These are phyloP conservation scores for Gari tellinella DNA, from an alignment of 2,888 invertebrate genomes.

Conservation along the genomic window DNA sequence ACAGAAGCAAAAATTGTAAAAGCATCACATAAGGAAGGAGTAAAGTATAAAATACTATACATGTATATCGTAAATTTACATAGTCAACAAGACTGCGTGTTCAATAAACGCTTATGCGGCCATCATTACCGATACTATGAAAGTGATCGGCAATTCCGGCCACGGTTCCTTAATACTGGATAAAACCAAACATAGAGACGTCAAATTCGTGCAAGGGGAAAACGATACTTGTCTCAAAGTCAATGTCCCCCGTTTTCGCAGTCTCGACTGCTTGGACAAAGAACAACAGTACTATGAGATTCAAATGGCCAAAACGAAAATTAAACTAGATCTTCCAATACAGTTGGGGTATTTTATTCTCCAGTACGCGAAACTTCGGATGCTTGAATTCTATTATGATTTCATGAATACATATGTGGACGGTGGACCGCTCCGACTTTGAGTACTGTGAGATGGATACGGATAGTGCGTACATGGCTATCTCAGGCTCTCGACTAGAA, in stretches of 20 bases:
- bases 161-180: neutral
- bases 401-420: too few relatives aligned
- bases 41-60: too few relatives aligned
- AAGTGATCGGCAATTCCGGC: too few relatives aligned
- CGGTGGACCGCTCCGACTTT: constrained; percentile 51
- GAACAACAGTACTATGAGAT: neutral
- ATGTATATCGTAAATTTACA: too few relatives aligned
- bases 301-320: neutral
- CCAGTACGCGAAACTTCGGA: too few relatives aligned
- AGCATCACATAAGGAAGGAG: too few relatives aligned
- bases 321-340: neutral
- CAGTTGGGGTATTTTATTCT: constrained; percentile 4
- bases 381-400: too few relatives aligned
- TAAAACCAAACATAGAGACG: constrained; percentile 5
- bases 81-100: too few relatives aligned
- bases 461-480: constrained; percentile 58
- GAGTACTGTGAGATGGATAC: too few relatives aligned
- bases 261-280: neutral
- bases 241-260: constrained; percentile 1
- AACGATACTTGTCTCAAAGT: neutral
- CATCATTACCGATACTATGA: too few relatives aligned
- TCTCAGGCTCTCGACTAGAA: constrained; percentile 19
- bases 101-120: too few relatives aligned
- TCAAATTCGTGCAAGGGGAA: neutral
- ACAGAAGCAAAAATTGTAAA: too few relatives aligned